A percentile compares a stretch with the other conserved stretches of the same genome.
These are phyloP conservation scores for Holcopasites calliopsidis DNA, from an alignment of 1,140 invertebrate genomes.

Conservation along the genomic window DNA sequence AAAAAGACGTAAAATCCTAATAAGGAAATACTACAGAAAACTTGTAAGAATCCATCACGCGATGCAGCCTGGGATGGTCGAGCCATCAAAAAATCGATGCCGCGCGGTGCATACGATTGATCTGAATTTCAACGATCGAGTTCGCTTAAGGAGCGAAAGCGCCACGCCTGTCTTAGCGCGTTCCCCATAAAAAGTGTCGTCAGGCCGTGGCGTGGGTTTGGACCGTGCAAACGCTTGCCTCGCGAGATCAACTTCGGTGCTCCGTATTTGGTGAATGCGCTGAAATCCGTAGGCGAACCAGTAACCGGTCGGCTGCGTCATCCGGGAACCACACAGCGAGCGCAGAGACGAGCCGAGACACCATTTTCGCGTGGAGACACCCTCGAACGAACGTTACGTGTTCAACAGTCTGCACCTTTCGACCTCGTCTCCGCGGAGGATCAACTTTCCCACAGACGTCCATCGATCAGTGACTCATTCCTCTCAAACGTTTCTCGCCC, in stretches of 20 bases:
- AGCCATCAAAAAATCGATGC: not conserved
- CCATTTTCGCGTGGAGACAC: not conserved
- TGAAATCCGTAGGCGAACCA: constrained; percentile 69
- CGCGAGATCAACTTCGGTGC: constrained; percentile 44
- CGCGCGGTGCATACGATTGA: constrained; percentile 9
- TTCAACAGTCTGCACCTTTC: not conserved
- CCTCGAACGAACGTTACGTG: not conserved
- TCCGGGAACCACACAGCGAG: constrained; percentile 8
- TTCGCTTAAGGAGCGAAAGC: constrained; percentile 62
- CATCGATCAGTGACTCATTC: constrained; percentile 2
- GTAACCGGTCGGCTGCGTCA: constrained; percentile 56
- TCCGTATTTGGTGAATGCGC: constrained; percentile 73
- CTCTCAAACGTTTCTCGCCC: not conserved
- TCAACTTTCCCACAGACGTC: constrained; percentile 13
- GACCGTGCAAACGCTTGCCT: constrained; percentile 28
- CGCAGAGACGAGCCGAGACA: not conserved
- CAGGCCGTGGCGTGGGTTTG: constrained; percentile 65
- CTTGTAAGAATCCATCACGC: no score
- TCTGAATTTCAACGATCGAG: constrained; percentile 19
- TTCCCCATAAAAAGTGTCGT: constrained; percentile 63
- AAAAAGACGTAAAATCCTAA: not conserved
- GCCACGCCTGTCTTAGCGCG: constrained; percentile 44
- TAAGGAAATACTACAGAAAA: no score
- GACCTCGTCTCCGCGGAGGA: not conserved
- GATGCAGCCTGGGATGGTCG: no score